Evolutionary conservation across 2,797 vertebrate genomes (phyloP).

Genomic region (Cottoperca gobio): DNA sequence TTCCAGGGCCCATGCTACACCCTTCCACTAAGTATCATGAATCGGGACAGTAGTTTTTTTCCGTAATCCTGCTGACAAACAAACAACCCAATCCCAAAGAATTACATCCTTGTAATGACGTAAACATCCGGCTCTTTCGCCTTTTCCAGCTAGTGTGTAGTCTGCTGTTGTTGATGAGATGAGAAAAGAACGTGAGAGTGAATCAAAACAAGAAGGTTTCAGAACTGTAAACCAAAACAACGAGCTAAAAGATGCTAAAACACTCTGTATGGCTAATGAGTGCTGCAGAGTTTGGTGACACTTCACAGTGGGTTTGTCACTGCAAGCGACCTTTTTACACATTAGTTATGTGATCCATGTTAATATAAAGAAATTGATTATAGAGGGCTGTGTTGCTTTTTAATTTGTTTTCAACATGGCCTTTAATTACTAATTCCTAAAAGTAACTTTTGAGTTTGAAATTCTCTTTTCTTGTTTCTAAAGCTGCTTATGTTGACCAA

Average conservation of each 20-base stretch:
- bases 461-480: neutral
- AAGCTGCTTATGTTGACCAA: neutral
- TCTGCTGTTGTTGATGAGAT: too few species aligned
- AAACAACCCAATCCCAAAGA: too few species aligned
- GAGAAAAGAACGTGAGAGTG: too few species aligned
- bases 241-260: neutral
- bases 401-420: neutral
- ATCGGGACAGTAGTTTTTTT: too few species aligned
- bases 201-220: neutral
- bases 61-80: too few species aligned
- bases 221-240: neutral
- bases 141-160: neutral
- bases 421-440: neutral
- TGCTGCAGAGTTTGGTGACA: neutral
- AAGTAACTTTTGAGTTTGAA: neutral
- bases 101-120: too few species aligned
- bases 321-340: neutral
- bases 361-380: neutral
- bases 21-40: too few species aligned
- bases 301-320: neutral
- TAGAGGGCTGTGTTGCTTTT: neutral
- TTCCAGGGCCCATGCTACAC: too few species aligned
- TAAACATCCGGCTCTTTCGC: neutral
- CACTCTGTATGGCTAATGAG: neutral
- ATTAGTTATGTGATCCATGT: neutral